Evolutionary conservation across 2,888 invertebrate genomes (phyloP), one percentile per base, ranked within the genome.

Genomic region (Agelastica alni): DNA sequence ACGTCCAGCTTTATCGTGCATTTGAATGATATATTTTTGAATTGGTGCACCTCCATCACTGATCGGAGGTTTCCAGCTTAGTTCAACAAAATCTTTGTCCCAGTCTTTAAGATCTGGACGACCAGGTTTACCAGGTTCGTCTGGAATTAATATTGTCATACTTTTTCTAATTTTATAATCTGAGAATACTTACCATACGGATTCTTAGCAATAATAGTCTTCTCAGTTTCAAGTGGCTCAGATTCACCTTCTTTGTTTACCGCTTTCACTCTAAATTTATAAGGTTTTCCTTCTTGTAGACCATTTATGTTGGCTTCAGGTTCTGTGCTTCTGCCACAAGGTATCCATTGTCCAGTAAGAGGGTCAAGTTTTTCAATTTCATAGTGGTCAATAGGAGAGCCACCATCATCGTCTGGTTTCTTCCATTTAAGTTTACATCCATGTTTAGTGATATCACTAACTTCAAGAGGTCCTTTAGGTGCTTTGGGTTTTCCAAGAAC

Each of bases 231-330:
- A 51, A 99, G 80, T 55, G 96, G 96, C 75, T 98, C 97, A 0
- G 97, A 96, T 77, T 96, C 96, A 10, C 99, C 99, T 77, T 98
- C 96, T 74, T 95, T 93, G 78, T 99, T 99, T 46, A 98, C 96
- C 13, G 99, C 97, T 70, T 91, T 90, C 0, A 99, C 98, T 41
- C 99, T 85, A 85, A 99, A 99, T 80, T 97, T 95, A 79, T 99
- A 99, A 0, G 94, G 91, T 76, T 99, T 98, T 68, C 96, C 96
- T 74, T 95, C 94, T 66, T 91, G 89, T 37, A 96, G 80, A 0
- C 94, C 94, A 4, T 84, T 85, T 3, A 91, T 81, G 63, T 89
- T 92, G 1, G 90, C 89, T 78, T 92, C 92, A 17, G 92, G 90
- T 69, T 91, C 92, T 51, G 87, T 87, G 32, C 92, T 87, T 56